Conservation (phyloP, 1,140 invertebrate species). For the Dysdera silvatica region DNA sequence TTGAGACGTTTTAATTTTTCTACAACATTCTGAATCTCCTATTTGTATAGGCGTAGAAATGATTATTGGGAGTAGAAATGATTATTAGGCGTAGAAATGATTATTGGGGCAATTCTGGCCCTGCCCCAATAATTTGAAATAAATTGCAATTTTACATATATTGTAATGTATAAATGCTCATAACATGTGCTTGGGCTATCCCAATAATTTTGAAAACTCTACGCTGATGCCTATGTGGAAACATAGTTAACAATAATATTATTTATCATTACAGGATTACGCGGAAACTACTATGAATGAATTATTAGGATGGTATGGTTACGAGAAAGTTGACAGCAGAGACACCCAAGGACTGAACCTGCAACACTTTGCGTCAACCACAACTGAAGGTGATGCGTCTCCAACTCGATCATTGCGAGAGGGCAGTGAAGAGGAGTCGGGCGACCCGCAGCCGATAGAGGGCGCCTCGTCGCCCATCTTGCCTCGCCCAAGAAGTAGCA, state of each 20-base stretch:
- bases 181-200: too few species aligned
- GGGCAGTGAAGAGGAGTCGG: slow-evolving; percentile 15
- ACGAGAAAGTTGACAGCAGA: slow-evolving; percentile 57
- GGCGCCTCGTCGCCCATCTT: not conserved
- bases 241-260: not conserved
- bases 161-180: too few species aligned
- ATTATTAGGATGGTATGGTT: slow-evolving; percentile 78
- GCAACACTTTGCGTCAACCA: slow-evolving; percentile 30
- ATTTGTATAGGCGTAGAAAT: too few species aligned
- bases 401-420: too few species aligned
- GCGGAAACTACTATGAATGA: slow-evolving; percentile 85
- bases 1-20: too few species aligned
- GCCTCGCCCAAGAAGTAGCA: slow-evolving; percentile 1
- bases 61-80: too few species aligned
- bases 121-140: too few species aligned
- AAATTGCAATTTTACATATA: too few species aligned
- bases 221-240: not conserved
- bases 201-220: not conserved
- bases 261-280: slow-evolving; percentile 57
- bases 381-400: too few species aligned
- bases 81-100: too few species aligned
- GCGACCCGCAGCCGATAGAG: slow-evolving; percentile 5
- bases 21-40: too few species aligned
- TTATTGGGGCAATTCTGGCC: too few species aligned
- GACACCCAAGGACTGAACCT: slow-evolving; percentile 44